Base-by-base conservation (phyloP, 2,888 invertebrate genomes). In the Eupithecia subfuscata region DNA sequence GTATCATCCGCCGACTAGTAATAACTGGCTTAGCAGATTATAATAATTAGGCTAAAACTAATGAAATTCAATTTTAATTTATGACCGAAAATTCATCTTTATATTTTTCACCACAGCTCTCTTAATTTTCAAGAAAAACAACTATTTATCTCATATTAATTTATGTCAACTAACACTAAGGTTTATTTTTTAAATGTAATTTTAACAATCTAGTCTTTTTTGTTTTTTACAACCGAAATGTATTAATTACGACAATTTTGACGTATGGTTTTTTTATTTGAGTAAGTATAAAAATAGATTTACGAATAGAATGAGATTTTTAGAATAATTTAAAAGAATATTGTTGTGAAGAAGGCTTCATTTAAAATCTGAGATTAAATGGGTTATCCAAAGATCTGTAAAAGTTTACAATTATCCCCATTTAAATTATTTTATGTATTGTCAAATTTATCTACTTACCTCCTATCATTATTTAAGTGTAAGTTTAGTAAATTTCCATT, bases 131-230 rank as follows among this genome's bases (percentile, higher is more conserved):
- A 71, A 60, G 45, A 75, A 71, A 81, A 79, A 40, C 67, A 45
- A 68, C 43, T 43, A 68, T n/a, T 79, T 84, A 85, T 84, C 83
- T 84, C 82, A 80, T 82, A 78, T 80, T 81, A 80, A 80, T 82
- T 82, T 84, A 83, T 84, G 80, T 83, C 82, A 79, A 81, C 78
- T 84, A 85, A 85, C 79, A 80, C 71, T 87, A 85, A 84, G 85
- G 81, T 83, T 84, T 86, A 81, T n/a, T 82, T 84, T 84, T 82
- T 84, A 83, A 83, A 80, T 84, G 72, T 86, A 83, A 86, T 86
- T 89, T 90, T 93, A 93, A 93, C 91, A 89, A 89, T 94, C 94
- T 94, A 94, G 94, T 94, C 94, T 90, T 89, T 89, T 87, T 90
- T 88, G 86, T 86, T 90, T 89, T 87, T 83, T 87, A 90, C 86